Base-by-base conservation (phyloP, 2,888 invertebrate genomes). In the Trachelus tabidus region DNA sequence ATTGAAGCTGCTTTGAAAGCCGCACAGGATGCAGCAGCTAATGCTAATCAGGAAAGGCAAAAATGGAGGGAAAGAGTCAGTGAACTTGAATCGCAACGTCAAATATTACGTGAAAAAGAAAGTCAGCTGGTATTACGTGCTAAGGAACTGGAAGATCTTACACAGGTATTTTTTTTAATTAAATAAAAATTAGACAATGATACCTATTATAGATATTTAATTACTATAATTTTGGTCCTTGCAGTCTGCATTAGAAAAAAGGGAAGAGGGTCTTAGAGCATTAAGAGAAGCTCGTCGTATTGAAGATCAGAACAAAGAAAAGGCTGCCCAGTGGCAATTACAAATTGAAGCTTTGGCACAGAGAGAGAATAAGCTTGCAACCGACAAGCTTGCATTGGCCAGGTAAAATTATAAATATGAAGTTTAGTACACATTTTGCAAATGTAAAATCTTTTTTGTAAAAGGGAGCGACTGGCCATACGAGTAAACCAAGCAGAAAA, bases 141-240 rank as follows among this genome's bases (percentile, higher is more conserved):
- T 12, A 90, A 89, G 81, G 90, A 91, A 80, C 83, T 91, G 31
- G 89, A 91, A 77, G 84, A 85, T 69, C 83, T 91, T 33, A 90
- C 90, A 35, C 88, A 90, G 81, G 90, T 89, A 81, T 9, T 31
- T 15, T 15, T 71, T 71, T 31, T 6, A 71, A 1, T 15, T 71
- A 3, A 12, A 34, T 12, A 31, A 2, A 33, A 71, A 23, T 31
- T 71, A 33, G 12, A 69, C 12, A 30, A 31, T 30, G 69, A 15
- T 11, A 33, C 15, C 15, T 12, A 15, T 37, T 37, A 37, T 1
- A 15, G 4, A 37, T 37, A 37, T 37, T 15, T 15, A 4, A 37
- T 37, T 37, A 71, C 68, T 12, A 69, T 56, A 23, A 56, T 56
- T 56, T 69, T n/a, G 1, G 9, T 31, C 23, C 74, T 56, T 76